A percentile compares a stretch with the other conserved stretches of the same genome.
These are phyloP conservation scores for Dysdera silvatica DNA, from an alignment of 1,140 invertebrate species.

Conservation along the genomic window DNA sequence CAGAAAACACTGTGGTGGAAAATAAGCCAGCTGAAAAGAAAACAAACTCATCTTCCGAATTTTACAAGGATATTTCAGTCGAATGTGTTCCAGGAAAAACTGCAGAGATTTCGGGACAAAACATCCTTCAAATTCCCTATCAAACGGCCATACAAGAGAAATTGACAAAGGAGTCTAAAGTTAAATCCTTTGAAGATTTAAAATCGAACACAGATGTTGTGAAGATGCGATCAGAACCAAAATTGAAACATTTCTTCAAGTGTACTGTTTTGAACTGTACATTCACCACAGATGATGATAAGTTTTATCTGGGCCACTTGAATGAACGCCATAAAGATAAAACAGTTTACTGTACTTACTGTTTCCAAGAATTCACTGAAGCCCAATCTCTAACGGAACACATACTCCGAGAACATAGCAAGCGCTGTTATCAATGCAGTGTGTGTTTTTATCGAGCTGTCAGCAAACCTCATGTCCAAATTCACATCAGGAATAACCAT, in stretches of 20 bases:
- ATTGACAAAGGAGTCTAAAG: not conserved
- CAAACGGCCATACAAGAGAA: constrained; percentile 12
- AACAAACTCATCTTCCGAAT: not conserved
- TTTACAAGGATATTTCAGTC: constrained; percentile 2
- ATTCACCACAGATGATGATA: not conserved
- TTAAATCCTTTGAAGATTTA: constrained; percentile 5
- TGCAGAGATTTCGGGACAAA: not conserved
- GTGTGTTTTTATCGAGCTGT: constrained; percentile 22
- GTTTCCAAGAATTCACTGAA: constrained; percentile 1
- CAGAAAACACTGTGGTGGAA: not conserved
- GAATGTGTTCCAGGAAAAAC: not conserved
- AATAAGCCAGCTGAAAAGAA: not conserved
- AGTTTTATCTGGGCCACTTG: not conserved
- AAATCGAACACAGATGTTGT: constrained; percentile 14
- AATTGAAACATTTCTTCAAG: constrained; percentile 16
- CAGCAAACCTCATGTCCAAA: constrained; percentile 13
- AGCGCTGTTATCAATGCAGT: constrained; percentile 14
- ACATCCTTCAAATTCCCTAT: constrained; percentile 14
- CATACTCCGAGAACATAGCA: not conserved
- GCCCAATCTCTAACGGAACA: not conserved
- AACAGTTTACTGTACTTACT: constrained; percentile 15
- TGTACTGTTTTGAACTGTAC: constrained; percentile 3
- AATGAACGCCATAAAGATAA: not conserved
- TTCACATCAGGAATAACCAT: constrained; percentile 14
- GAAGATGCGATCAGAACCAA: not conserved